Evolutionary conservation across 1,140 invertebrate species (phyloP).

Genomic region (Drosophila repleta): DNA sequence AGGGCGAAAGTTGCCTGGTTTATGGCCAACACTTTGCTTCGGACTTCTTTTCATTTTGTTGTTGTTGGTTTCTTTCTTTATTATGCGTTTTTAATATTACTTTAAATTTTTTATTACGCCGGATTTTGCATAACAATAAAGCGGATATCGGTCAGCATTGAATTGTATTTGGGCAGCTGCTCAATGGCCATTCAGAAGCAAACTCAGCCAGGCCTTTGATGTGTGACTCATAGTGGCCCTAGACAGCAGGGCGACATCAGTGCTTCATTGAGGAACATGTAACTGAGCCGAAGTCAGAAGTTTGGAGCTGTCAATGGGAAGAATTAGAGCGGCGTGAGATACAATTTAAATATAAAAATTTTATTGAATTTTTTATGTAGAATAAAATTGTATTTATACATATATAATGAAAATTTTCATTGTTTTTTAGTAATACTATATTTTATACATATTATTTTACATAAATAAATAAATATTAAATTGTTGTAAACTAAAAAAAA

Average conservation of each 20-base stretch:
- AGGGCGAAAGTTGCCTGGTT: slow-evolving; percentile 57
- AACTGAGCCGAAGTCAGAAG: background rate
- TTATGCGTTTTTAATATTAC: slow-evolving; percentile 76
- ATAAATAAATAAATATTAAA: too few species aligned
- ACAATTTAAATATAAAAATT: background rate
- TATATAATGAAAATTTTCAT: too few species aligned
- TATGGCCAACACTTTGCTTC: slow-evolving; percentile 41
- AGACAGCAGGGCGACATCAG: slow-evolving; percentile 37
- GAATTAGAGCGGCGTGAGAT: background rate
- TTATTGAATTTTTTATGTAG: too few species aligned
- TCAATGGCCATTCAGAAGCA: slow-evolving; percentile 16
- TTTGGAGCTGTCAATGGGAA: background rate
- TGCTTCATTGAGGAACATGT: background rate
- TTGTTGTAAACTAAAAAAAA: too few species aligned
- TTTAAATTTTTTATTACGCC: slow-evolving; percentile 51
- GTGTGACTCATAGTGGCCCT: slow-evolving; percentile 20
- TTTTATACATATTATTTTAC: too few species aligned
- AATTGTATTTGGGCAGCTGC: slow-evolving; percentile 20
- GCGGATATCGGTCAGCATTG: slow-evolving; percentile 67
- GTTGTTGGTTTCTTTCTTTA: background rate
- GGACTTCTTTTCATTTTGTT: slow-evolving; percentile 19
- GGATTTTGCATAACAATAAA: slow-evolving; percentile 76
- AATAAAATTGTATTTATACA: too few species aligned
- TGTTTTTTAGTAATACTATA: too few species aligned
- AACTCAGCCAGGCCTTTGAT: background rate